Conservation (phyloP, 2,113 vertebrate genomes). For the Hippolais icterina region DNA sequence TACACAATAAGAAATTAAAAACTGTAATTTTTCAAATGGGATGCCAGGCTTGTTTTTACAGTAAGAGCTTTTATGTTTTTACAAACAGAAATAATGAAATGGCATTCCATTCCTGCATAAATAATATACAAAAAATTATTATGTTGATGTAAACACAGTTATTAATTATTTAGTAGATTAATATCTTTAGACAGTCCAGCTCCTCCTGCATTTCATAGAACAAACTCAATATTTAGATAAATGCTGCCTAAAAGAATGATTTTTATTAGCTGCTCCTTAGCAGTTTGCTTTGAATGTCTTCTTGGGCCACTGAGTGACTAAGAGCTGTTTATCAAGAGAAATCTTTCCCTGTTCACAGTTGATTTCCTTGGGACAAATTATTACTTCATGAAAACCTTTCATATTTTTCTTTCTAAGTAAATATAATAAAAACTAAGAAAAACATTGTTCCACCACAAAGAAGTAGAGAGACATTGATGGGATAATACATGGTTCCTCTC, state of each 20-base stretch:
- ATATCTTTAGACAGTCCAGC: background rate
- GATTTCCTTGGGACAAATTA: background rate
- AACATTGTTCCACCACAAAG: background rate
- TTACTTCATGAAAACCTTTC: background rate
- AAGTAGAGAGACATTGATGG: background rate
- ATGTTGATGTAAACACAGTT: background rate
- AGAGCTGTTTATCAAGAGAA: background rate
- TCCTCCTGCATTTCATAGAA: background rate
- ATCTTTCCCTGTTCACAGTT: background rate
- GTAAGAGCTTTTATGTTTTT: background rate
- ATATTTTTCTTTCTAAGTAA: background rate
- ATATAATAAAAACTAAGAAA: background rate
- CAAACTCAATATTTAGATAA: background rate
- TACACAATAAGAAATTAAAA: background rate
- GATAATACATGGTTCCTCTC: background rate
- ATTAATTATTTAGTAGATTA: background rate
- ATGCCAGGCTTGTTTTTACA: background rate
- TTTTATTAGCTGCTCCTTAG: background rate
- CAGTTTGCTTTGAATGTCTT: background rate
- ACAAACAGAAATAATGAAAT: background rate
- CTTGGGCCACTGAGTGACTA: background rate
- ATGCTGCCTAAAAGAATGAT: background rate
- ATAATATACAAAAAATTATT: background rate
- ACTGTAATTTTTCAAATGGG: background rate
- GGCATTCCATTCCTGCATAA: background rate